Percentiles rank a stretch among this genome's conserved stretches.
These are phyloP conservation scores for Pogoniulus pusillus DNA, from an alignment of 2,797 vertebrate genomes.

Conservation along the genomic window DNA sequence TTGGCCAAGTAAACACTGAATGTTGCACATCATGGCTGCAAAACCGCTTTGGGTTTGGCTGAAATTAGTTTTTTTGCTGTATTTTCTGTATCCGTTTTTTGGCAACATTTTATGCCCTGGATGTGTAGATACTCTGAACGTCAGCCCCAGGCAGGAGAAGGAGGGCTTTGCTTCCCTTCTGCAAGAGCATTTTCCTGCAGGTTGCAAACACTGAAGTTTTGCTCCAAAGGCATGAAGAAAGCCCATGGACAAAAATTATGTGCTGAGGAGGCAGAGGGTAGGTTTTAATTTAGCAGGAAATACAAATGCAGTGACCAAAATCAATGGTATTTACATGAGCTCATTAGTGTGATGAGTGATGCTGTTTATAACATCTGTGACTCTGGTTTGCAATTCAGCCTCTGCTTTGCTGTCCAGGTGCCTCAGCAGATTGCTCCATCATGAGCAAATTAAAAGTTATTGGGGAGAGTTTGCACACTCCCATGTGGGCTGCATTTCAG, in stretches of 20 bases:
- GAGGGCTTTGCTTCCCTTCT: neutral
- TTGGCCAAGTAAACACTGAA: neutral
- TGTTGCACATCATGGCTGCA: neutral
- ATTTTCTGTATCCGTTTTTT: neutral
- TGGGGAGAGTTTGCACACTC: neutral
- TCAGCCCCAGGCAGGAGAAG: neutral
- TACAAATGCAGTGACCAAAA: neutral
- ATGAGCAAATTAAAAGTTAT: neutral
- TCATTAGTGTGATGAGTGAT: neutral
- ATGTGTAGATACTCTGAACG: accelerated
- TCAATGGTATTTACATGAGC: neutral
- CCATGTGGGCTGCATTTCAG: neutral
- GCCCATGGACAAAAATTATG: neutral
- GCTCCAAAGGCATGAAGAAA: neutral
- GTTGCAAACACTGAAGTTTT: accelerated
- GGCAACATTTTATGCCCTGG: neutral
- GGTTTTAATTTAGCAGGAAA: neutral
- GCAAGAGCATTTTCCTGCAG: neutral
- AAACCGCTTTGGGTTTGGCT: neutral
- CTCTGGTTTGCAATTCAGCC: neutral
- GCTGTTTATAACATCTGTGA: neutral
- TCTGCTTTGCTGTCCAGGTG: neutral
- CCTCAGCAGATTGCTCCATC: neutral
- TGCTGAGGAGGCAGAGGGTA: neutral
- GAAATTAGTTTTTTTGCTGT: neutral